Evolutionary conservation across 2,113 vertebrate species (phyloP), one percentile per base, ranked within the genome.

Genomic region (Oxygymnocypris stewartii): DNA sequence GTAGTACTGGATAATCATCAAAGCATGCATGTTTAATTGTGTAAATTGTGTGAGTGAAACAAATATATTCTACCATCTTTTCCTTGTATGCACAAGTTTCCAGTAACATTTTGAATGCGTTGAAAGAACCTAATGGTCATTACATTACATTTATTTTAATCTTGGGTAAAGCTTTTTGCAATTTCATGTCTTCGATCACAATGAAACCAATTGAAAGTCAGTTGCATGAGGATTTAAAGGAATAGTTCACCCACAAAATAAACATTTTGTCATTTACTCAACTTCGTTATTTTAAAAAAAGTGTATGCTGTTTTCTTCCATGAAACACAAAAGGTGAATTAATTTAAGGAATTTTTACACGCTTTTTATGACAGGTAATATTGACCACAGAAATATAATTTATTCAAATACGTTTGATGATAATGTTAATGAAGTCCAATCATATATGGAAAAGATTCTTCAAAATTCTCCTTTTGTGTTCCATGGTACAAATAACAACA

Each of bases 1-100:
- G 61, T 87, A 16, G 2, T 67, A 10, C 25, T 44, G 14, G 59
- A 47, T n/a, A 61, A 44, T 81, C 59, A 65, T 44, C 44, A 85
- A 40, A 84, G 67, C 74, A 31, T 88, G 88, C 85, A 88, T 88
- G 88, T 35, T 67, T 88, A 44, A 75, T 79, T 86, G 78, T 88
- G 84, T 84, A 85, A 79, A 67, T 75, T 63, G 18, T 82, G 23
- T 83, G 61, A 79, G 67, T 37, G 40, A 81, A 44, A 65, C 23
- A 28, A 63, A 44, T 10, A 16, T 37, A 16, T 23, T 44, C 65
- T 44, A 65, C 25, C 37, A 28, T 81, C 37, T 59, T 79, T 79
- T 40, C 0, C 18, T 79, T 63, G 57, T 63, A 25, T 79, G 31
- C 54, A 40, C 20, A 61, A 2, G 9, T 14, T 61, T 59, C 18